Evolutionary conservation across 2,888 invertebrate species (phyloP).

Genomic region (Sialis fuliginosa): DNA sequence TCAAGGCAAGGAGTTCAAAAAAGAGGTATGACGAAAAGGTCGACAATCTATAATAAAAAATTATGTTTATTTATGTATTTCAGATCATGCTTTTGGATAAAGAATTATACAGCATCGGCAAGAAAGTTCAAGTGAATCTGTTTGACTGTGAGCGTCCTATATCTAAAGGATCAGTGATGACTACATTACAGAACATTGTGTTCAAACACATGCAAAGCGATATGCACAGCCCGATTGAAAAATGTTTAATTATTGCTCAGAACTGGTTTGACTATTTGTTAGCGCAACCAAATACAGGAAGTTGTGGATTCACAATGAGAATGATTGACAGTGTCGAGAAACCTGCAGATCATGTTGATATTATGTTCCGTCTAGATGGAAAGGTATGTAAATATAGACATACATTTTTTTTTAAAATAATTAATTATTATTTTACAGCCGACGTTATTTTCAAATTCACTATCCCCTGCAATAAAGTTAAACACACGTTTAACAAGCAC

Average conservation of each 20-base stretch:
- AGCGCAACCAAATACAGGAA: conserved; percentile 14
- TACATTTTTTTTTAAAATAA: neutral
- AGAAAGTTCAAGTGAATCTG: conserved; percentile 11
- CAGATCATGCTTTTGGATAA: conserved; percentile 8
- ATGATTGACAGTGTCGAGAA: conserved; percentile 15
- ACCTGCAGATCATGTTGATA: conserved; percentile 18
- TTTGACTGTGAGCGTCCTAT: conserved; percentile 17
- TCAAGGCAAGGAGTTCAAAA: conserved; percentile 14
- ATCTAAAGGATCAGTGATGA: conserved; percentile 7
- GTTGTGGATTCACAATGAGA: conserved; percentile 16
- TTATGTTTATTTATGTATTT: conserved; percentile 8
- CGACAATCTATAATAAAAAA: neutral
- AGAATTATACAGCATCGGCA: conserved; percentile 17
- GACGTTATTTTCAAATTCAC: conserved; percentile 4
- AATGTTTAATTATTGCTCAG: conserved; percentile 5
- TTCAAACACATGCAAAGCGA: conserved; percentile 7
- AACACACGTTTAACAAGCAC: conserved; percentile 17
- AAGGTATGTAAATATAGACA: conserved; percentile 9
- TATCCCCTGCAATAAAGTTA: conserved; percentile 12
- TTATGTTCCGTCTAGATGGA: conserved; percentile 15
- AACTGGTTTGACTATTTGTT: conserved; percentile 6
- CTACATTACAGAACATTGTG: neutral
- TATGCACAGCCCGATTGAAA: conserved; percentile 5
- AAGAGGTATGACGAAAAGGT: conserved; percentile 13
- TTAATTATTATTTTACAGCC: too few species aligned